Evolutionary conservation across 2,113 vertebrate species (phyloP).

Genomic region (Oreochromis aureus): DNA sequence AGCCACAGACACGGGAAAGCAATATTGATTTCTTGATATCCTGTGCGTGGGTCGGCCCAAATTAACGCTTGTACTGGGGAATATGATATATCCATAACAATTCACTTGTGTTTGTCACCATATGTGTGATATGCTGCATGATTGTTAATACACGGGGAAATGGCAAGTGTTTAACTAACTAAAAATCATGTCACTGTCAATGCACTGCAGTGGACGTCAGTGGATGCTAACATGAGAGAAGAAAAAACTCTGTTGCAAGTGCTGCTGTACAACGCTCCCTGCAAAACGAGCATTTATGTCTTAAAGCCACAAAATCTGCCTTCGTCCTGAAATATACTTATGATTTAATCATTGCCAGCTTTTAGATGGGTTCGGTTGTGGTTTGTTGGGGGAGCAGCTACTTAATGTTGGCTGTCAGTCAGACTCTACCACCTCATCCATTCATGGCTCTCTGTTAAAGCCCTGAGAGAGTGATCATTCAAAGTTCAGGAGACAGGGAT

Average conservation of each 20-base stretch:
- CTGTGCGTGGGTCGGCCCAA: slow-evolving; percentile 38
- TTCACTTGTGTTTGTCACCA: slow-evolving; percentile 32
- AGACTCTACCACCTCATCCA: slow-evolving; percentile 49
- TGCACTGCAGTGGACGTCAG: background rate
- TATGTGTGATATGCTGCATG: background rate
- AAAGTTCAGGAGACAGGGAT: slow-evolving; percentile 39
- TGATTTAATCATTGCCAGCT: slow-evolving; percentile 35
- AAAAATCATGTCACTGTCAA: background rate
- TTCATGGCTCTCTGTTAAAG: slow-evolving; percentile 40
- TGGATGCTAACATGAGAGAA: background rate
- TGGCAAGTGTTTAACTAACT: background rate
- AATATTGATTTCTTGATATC: slow-evolving; percentile 69
- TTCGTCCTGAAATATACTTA: slow-evolving; percentile 1
- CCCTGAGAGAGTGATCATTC: slow-evolving; percentile 50
- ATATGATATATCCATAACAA: slow-evolving; percentile 60
- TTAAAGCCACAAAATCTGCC: background rate
- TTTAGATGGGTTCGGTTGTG: background rate
- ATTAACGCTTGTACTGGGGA: slow-evolving; percentile 50
- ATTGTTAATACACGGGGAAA: background rate
- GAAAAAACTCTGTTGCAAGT: background rate
- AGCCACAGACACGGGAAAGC: slow-evolving; percentile 49
- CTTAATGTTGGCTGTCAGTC: slow-evolving; percentile 54
- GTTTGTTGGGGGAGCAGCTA: background rate
- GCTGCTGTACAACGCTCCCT: background rate
- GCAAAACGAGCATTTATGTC: background rate